Percentiles rank a stretch among this genome's conserved stretches.
Conservation (phyloP, 1,140 invertebrate genomes). For the Trachymyrmex cornetzi region DNA sequence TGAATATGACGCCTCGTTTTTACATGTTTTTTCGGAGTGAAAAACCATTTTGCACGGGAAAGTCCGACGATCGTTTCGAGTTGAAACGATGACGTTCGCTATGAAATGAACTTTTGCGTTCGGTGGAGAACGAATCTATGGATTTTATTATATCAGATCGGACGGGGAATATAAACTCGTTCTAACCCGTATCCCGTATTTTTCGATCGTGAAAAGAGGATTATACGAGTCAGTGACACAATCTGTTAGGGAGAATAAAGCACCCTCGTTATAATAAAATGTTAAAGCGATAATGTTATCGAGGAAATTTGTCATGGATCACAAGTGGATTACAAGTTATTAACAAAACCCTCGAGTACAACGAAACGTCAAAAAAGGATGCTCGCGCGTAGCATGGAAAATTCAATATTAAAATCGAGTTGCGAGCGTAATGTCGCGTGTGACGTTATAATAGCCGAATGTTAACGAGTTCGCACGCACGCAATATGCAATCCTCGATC, state of each 20-base stretch:
- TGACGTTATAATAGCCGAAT: constrained; percentile 56
- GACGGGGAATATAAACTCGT: constrained; percentile 13
- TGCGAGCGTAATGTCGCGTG: constrained; percentile 45
- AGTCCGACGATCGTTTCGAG: constrained; percentile 4
- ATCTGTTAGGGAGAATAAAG: constrained; percentile 52
- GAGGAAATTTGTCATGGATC: constrained; percentile 58
- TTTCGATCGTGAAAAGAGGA: constrained; percentile 53
- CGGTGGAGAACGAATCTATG: neutral
- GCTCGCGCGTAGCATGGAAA: constrained; percentile 25
- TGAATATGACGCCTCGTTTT: constrained; percentile 12
- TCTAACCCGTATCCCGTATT: constrained; percentile 45
- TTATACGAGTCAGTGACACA: constrained; percentile 54
- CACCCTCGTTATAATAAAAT: constrained; percentile 62
- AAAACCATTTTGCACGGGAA: neutral
- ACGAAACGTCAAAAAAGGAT: constrained; percentile 57
- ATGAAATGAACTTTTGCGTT: neutral
- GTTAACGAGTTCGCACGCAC: constrained; percentile 61
- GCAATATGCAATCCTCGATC: constrained; percentile 45
- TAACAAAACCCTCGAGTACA: constrained; percentile 50
- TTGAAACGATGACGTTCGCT: neutral
- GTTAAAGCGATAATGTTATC: constrained; percentile 66
- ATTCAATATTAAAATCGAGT: constrained; percentile 64
- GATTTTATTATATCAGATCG: constrained; percentile 30
- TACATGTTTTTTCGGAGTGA: too few relatives aligned
- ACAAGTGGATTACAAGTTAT: constrained; percentile 65